phyloP scores from a whole-genome alignment of 2,888 invertebrate genomes.

The Drosophila putrida region DNA sequence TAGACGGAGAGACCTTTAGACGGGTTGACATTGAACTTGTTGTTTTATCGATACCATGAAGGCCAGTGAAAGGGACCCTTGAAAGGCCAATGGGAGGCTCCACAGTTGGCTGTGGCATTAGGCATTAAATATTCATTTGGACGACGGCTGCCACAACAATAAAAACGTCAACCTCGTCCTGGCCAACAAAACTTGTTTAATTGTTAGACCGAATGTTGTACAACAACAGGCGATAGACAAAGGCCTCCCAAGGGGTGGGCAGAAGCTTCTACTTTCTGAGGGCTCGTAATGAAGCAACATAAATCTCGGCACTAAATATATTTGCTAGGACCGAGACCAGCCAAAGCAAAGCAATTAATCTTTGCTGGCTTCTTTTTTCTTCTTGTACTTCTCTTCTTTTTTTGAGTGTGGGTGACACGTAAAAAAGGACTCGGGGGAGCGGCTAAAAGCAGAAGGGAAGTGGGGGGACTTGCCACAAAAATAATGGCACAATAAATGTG shows the following conservation, averaged over 20 bases:
- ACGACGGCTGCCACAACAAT: slow-evolving; percentile 68
- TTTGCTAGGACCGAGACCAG: slow-evolving; percentile 49
- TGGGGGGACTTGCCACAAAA: slow-evolving; percentile 35
- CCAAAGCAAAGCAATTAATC: slow-evolving; percentile 71
- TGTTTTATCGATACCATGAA: slow-evolving; percentile 62
- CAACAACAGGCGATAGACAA: slow-evolving; percentile 42
- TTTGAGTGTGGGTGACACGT: slow-evolving; percentile 24
- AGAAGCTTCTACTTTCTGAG: background rate
- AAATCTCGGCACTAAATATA: slow-evolving; percentile 80
- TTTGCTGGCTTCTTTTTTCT: slow-evolving; percentile 39
- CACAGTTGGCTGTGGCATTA: slow-evolving; percentile 49
- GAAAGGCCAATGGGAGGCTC: background rate
- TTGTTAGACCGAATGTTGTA: slow-evolving; percentile 65
- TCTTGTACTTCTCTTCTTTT: slow-evolving; percentile 12
- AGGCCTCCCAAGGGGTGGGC: slow-evolving; percentile 4
- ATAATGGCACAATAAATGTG: slow-evolving; percentile 76
- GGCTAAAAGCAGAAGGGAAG: slow-evolving; percentile 11
- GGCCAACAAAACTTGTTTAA: slow-evolving; percentile 62
- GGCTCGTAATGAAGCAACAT: slow-evolving; percentile 71
- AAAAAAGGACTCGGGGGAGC: slow-evolving; percentile 58
- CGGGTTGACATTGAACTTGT: slow-evolving; percentile 77
- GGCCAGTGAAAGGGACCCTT: slow-evolving; percentile 41
- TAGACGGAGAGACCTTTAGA: background rate
- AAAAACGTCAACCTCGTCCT: slow-evolving; percentile 60
- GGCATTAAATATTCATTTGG: slow-evolving; percentile 77